Percentiles rank a stretch among this genome's conserved stretches.
These are phyloP conservation scores for Temnothorax longispinosus DNA, from an alignment of 1,140 invertebrate species.

Conservation along the genomic window DNA sequence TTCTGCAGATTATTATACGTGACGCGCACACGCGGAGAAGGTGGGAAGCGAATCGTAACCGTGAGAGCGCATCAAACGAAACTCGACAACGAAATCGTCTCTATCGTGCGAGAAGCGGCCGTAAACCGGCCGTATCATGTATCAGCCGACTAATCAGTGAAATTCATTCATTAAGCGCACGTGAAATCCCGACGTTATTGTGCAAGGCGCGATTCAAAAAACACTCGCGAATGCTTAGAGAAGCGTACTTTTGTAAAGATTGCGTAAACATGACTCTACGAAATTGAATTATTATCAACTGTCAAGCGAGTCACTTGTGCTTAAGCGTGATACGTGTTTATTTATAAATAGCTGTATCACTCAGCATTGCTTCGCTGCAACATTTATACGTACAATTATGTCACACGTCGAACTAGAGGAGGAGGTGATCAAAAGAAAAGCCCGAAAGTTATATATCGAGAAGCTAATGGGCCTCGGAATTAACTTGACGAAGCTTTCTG, in stretches of 20 bases:
- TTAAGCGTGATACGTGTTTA: conserved; percentile 2
- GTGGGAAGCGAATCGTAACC: conserved; percentile 11
- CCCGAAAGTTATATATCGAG: neutral
- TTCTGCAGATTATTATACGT: conserved; percentile 2
- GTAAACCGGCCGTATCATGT: conserved; percentile 39
- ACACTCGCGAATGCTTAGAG: neutral
- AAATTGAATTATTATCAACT: neutral
- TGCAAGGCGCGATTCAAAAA: conserved; percentile 14
- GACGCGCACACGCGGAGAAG: neutral
- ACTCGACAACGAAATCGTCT: conserved; percentile 36
- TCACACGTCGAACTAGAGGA: neutral
- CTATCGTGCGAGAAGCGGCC: conserved; percentile 1
- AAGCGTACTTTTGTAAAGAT: conserved; percentile 7
- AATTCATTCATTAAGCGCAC: conserved; percentile 55
- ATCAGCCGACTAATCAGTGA: conserved; percentile 50
- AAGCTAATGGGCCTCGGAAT: neutral
- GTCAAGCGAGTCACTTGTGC: neutral
- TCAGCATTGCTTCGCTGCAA: neutral
- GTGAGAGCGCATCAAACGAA: conserved; percentile 19
- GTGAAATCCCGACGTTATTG: conserved; percentile 35
- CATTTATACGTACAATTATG: neutral
- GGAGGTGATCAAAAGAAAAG: neutral
- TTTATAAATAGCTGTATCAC: conserved; percentile 24
- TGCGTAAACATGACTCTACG: conserved; percentile 33
- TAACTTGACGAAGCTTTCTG: neutral